Conservation (phyloP, 2,888 invertebrate species). For the Dilophus febrilis region DNA sequence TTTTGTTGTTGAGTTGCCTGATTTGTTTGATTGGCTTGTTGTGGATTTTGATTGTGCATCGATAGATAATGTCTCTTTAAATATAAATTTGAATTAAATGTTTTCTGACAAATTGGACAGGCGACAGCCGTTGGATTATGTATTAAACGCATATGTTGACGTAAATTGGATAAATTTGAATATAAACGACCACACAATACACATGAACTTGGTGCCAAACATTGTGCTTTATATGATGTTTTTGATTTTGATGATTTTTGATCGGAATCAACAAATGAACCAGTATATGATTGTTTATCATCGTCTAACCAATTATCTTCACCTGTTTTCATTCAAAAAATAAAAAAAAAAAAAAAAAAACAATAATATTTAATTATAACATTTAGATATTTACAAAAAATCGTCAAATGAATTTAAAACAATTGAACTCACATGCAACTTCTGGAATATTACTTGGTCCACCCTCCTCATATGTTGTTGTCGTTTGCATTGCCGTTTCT, state of each 20-base stretch:
- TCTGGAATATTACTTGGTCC: conserved; percentile 2
- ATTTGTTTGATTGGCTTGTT: too few relatives aligned
- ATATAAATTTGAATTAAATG: conserved; percentile 45
- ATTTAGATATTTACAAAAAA: too few relatives aligned
- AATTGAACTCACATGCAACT: too few relatives aligned
- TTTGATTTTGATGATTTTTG: conserved; percentile 1
- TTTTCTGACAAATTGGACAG: conserved; percentile 42
- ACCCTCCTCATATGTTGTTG: not conserved
- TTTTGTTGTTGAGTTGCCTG: too few relatives aligned
- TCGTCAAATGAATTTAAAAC: too few relatives aligned
- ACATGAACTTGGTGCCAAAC: conserved; percentile 21
- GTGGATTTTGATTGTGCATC: not conserved
- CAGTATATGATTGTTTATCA: conserved; percentile 1
- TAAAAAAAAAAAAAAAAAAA: too few relatives aligned
- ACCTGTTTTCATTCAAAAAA: too few relatives aligned
- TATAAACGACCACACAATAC: conserved; percentile 45
- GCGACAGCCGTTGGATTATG: conserved; percentile 44
- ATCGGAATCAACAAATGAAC: not conserved
- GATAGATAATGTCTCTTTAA: conserved; percentile 33
- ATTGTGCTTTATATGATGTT: conserved; percentile 3
- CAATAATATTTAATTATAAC: too few relatives aligned
- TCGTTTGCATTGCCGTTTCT: not conserved
- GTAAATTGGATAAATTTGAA: conserved; percentile 45
- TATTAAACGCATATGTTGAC: conserved; percentile 47
- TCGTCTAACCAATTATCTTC: conserved; percentile 1